These are phyloP conservation scores for Pangasius larnaudii DNA, from an alignment of 2,797 vertebrate species.

Conservation along the genomic window DNA sequence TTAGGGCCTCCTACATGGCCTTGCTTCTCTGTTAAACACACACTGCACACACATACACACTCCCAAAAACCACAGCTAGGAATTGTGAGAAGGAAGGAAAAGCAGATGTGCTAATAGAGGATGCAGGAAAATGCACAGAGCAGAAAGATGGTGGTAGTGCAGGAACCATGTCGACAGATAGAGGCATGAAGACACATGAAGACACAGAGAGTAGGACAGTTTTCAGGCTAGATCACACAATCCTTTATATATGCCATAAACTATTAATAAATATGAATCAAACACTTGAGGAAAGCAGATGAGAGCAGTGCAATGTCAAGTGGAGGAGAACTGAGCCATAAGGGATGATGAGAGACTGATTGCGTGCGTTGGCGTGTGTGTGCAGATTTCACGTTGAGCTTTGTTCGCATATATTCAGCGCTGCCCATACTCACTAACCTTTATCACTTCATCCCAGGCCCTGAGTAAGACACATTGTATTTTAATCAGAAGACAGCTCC, in stretches of 20 bases:
- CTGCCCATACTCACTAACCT: background rate
- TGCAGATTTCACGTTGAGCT: background rate
- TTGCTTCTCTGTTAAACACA: conserved; percentile 49
- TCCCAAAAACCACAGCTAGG: conserved; percentile 64
- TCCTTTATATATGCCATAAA: conserved; percentile 17
- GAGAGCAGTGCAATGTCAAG: background rate
- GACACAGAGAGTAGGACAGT: background rate
- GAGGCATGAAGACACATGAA: background rate
- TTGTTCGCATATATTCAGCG: background rate
- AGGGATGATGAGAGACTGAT: conserved; percentile 37
- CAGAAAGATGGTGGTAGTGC: background rate
- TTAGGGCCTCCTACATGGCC: conserved; percentile 54
- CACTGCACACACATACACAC: conserved; percentile 35
- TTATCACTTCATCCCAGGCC: background rate
- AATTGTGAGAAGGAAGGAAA: conserved; percentile 59
- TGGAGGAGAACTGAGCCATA: conserved; percentile 4
- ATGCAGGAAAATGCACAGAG: background rate
- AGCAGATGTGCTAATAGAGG: conserved; percentile 25
- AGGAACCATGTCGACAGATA: background rate
- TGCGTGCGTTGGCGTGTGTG: conserved; percentile 7
- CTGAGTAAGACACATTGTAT: background rate
- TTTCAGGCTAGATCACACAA: conserved; percentile 18
- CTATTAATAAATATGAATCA: conserved; percentile 29
- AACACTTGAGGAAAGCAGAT: conserved; percentile 5
- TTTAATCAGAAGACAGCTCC: background rate